Base-by-base conservation (phyloP, 2,888 invertebrate species). In the Napeogenes inachia region DNA sequence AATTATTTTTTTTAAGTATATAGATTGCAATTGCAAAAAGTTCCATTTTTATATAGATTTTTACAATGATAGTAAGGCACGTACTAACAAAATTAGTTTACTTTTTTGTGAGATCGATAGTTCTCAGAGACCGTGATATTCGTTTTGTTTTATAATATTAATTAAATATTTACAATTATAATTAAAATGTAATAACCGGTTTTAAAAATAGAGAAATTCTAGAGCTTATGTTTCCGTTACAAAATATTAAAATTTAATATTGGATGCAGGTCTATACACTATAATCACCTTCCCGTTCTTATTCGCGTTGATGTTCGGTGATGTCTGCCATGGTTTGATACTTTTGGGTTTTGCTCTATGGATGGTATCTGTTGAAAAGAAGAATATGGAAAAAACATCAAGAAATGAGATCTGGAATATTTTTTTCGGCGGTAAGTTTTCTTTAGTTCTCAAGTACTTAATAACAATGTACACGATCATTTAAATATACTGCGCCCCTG, bases 261-360 rank as follows among this genome's bases (percentile, higher is more conserved):
- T 47, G 59, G 61, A 91, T 84, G 79, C 92, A 93, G 97, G 95
- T 1, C 92, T 95, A 0, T 97, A 95, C 78, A 95, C 96, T 0
- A 91, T 97, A 69, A 94, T 98, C 63, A 96, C 97, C 0, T 98
- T 98, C 82, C 98, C 98, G 0, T 98, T 98, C 86, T 85, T 98
- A 65, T 98, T 98, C 82, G 95, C 95, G 13, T 92, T 98, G 56
- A 98, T 98, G 98, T 98, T 98, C 76, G 98, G 98, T 12, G 98
- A 98, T 78, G 84, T 94, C 68, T 98, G 98, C 0, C 98, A 98
- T 77, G 98, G 97, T 0, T 0, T 94, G 0, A 92, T 99, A 60
- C 91, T 99, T 91, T 78, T 94, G 6, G 63, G 93, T 0, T 95
- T 96, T 71, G 96, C 93, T 0, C 70, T 87, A 0, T 97, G 93